Conservation (phyloP, 2,797 vertebrate genomes). For the Pangasius djambal region DNA sequence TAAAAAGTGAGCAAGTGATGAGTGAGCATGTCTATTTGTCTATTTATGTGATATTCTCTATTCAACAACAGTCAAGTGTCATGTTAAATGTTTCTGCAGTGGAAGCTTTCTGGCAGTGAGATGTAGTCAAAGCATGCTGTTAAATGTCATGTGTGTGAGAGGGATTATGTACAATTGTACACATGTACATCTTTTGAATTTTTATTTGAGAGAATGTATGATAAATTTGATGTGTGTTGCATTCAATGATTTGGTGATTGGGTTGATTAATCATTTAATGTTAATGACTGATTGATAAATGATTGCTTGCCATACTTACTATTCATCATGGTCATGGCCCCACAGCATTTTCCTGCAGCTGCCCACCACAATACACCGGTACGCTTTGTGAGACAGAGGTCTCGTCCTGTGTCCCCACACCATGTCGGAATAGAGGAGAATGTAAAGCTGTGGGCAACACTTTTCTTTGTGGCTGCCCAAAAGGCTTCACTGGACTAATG, state of each 20-base stretch:
- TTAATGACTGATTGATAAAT: not conserved
- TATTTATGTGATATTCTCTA: no score
- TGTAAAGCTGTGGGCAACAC: conserved; percentile 84
- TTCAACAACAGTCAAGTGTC: not conserved
- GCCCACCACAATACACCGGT: conserved; percentile 88
- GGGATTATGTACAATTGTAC: not conserved
- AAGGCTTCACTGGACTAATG: conserved; percentile 87
- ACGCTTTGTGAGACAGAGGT: conserved; percentile 89
- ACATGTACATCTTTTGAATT: not conserved
- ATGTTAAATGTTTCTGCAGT: not conserved
- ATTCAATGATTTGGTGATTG: not conserved
- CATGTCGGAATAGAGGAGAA: conserved; percentile 88
- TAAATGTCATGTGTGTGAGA: not conserved
- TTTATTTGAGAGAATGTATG: not conserved
- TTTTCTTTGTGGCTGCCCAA: conserved; percentile 89
- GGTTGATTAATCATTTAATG: not conserved
- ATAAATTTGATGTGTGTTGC: not conserved
- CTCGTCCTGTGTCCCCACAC: conserved; percentile 90
- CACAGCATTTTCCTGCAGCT: conserved; percentile 79
- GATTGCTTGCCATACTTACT: not conserved
- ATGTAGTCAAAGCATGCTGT: not conserved
- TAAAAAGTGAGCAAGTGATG: no score
- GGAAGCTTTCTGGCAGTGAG: not conserved
- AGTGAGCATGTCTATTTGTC: no score
- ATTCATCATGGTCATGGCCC: no score